Evolutionary conservation across 1,140 invertebrate genomes (phyloP).

Genomic region (Diachasmimorpha longicaudata): DNA sequence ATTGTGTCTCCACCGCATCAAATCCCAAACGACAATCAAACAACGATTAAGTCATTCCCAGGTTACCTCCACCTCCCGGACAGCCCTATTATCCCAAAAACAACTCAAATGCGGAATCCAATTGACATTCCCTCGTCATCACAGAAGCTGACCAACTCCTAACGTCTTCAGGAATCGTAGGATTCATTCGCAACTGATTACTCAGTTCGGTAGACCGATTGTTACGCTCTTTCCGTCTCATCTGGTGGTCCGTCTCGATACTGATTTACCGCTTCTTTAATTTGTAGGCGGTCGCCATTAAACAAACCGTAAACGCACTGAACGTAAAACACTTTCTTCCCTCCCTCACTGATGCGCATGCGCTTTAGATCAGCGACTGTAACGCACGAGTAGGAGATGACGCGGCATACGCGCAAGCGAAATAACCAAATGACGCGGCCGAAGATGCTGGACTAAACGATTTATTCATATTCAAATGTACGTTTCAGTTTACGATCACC

Average conservation of each 20-base stretch:
- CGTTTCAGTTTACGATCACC: slow-evolving; percentile 52
- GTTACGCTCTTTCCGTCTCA: neutral
- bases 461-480: slow-evolving; percentile 62
- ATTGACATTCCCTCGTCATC: neutral
- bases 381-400: neutral
- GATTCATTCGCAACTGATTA: neutral
- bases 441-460: slow-evolving; percentile 1
- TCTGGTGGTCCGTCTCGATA: slow-evolving; percentile 55
- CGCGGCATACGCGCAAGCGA: neutral
- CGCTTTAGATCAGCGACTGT: neutral
- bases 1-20: neutral
- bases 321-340: slow-evolving; percentile 54
- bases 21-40: neutral
- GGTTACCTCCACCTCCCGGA: neutral
- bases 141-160: neutral
- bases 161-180: too few species aligned
- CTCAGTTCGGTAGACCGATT: neutral
- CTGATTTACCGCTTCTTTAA: slow-evolving; percentile 63
- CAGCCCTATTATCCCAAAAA: too few species aligned
- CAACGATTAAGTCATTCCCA: neutral
- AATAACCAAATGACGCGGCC: neutral
- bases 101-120: neutral
- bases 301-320: slow-evolving; percentile 61
- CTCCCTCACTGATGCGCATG: neutral
- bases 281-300: slow-evolving; percentile 63